Base-by-base conservation (phyloP, 1,140 invertebrate species). In the Battus philenor region DNA sequence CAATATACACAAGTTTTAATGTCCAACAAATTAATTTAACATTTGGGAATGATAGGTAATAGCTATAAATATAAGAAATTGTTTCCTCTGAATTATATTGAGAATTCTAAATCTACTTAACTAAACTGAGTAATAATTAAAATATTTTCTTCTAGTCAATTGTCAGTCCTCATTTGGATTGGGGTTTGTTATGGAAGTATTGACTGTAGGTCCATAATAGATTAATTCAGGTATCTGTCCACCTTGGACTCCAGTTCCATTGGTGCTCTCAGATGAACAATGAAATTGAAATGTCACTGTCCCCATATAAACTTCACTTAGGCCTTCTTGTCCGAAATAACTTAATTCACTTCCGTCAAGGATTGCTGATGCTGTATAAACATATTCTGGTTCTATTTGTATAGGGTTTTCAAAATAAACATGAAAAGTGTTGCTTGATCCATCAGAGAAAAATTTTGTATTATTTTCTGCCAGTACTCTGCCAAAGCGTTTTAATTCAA, bases 291-390 rank as follows among this genome's bases (percentile, higher is more conserved):
- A 97, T 18, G 94, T 96, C 20, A 97, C 95, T 62, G 92, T 93
- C 8, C 94, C 94, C 59, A 95, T 93, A 9, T 92, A 93, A 6
- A 96, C 94, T 86, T 97, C 96, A 67, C 93, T 95, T 88, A 97
- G 91, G 11, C 96, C 95, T 83, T 97, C 95, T 78, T 97, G 95
- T n/a, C 96, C 96, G 76, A 97, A 97, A 74, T 97, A 97, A 79
- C 95, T 96, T 29, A 98, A 86, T 80, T 98, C 96, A 18, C 91
- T 92, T 5, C 96, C 96, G 72, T 97, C 95, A 2, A 97, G 81
- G 53, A 97, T 92, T 1, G 93, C 95, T 1, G 94, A 96, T 7
- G 95, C 95, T 1, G 95, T 97, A 65, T 97, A 97, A 66, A 94
- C 96, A 27, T 90, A 92, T 77, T 97, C 95, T 0, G 95, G 94